These are phyloP conservation scores for Trilocha varians DNA, from an alignment of 2,888 invertebrate genomes.

Conservation along the genomic window DNA sequence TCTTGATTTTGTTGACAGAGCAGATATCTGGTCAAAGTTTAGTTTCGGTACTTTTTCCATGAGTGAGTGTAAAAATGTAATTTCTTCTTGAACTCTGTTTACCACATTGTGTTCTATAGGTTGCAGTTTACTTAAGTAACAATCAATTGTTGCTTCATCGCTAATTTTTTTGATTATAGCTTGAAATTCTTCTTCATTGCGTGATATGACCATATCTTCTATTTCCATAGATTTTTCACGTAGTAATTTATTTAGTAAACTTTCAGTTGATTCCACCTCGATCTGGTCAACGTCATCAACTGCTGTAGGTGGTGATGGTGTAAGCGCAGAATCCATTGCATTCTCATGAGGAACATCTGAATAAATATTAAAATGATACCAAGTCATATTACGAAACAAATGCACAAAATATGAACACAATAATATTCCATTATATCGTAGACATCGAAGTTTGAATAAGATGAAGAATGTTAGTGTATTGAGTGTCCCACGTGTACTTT, in stretches of 20 bases:
- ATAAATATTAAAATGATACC: too few relatives aligned
- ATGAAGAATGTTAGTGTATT: too few relatives aligned
- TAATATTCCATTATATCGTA: too few relatives aligned
- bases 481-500: too few relatives aligned
- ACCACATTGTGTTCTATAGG: slow-evolving; percentile 18
- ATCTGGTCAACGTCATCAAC: too few relatives aligned
- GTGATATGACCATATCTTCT: slow-evolving; percentile 5
- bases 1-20: slow-evolving; percentile 9
- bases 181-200: slow-evolving; percentile 16
- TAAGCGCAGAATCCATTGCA: too few relatives aligned
- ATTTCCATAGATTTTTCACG: slow-evolving; percentile 16
- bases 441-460: too few relatives aligned
- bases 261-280: slow-evolving; percentile 4
- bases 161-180: slow-evolving; percentile 16
- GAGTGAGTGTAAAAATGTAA: slow-evolving; percentile 12
- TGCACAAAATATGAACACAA: too few relatives aligned
- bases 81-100: slow-evolving; percentile 14
- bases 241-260: slow-evolving; percentile 19
- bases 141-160: slow-evolving; percentile 12
- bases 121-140: slow-evolving; percentile 13
- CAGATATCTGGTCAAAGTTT: slow-evolving; percentile 10
- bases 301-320: too few relatives aligned
- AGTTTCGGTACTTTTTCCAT: slow-evolving; percentile 9
- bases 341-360: too few relatives aligned
- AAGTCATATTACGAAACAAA: too few relatives aligned